Percentiles rank a stretch among this genome's conserved stretches.
These are phyloP conservation scores for Urocolius indicus DNA, from an alignment of 2,113 vertebrate species.

Conservation along the genomic window DNA sequence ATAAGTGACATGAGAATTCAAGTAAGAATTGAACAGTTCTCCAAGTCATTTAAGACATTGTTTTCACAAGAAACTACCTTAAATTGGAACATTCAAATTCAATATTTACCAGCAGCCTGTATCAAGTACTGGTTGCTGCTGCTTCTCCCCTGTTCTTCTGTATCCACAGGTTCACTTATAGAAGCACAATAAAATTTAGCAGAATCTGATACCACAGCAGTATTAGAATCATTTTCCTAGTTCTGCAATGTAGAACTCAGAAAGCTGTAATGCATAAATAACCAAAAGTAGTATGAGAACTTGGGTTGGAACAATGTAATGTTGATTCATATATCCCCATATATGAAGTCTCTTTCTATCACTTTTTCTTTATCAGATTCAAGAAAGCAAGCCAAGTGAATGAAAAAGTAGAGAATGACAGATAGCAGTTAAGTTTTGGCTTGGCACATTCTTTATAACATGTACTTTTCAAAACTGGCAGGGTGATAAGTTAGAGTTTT, in stretches of 20 bases:
- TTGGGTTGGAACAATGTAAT: background rate
- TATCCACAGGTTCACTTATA: background rate
- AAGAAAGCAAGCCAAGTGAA: conserved; percentile 19
- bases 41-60: background rate
- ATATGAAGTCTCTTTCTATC: background rate
- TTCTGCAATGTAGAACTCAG: background rate
- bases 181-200: background rate
- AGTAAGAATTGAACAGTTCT: background rate
- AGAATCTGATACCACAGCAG: background rate
- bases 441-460: background rate
- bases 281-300: background rate
- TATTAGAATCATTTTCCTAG: background rate
- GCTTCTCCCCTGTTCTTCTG: background rate
- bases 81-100: background rate
- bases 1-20: background rate
- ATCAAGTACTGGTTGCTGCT: background rate
- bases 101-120: background rate
- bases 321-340: background rate
- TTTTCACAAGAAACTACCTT: background rate
- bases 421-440: background rate
- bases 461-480: background rate
- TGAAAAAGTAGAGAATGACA: background rate
- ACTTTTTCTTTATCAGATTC: background rate
- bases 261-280: background rate
- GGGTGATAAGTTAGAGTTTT: background rate